phyloP scores from a whole-genome alignment of 2,888 invertebrate genomes.

The Eristalinus aeneus region DNA sequence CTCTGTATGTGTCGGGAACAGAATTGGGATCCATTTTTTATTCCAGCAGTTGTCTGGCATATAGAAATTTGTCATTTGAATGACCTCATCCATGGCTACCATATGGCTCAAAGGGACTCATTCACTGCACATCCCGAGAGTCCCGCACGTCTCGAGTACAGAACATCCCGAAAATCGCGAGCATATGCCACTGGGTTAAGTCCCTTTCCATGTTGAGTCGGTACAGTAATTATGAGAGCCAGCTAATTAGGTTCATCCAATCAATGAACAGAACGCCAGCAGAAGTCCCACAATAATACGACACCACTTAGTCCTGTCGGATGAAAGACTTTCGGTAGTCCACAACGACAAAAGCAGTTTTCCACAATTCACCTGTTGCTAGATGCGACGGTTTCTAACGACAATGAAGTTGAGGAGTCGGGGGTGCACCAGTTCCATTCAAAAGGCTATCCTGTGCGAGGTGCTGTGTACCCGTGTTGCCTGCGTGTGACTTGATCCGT shows the following conservation, averaged over 20 bases:
- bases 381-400: constrained; percentile 44
- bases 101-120: not conserved
- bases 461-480: not conserved
- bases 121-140: not conserved
- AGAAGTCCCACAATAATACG: not conserved
- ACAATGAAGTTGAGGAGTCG: not conserved
- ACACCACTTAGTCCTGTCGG: not conserved
- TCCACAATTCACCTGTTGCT: constrained; percentile 66
- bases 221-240: not conserved
- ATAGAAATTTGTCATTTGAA: constrained; percentile 35
- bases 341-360: constrained; percentile 34
- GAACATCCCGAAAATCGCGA: not conserved
- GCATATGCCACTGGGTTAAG: not conserved
- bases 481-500: constrained; percentile 16
- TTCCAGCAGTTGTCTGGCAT: not conserved
- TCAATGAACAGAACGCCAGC: not conserved
- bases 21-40: not conserved
- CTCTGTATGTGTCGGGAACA: not conserved
- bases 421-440: not conserved
- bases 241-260: not conserved
- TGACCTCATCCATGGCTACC: constrained; percentile 39
- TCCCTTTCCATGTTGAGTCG: not conserved
- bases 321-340: not conserved
- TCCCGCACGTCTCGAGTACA: too few species aligned
- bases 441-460: constrained; percentile 38